Base-by-base conservation (phyloP, 2,797 vertebrate species). In the Cacajao melanocephalus region DNA sequence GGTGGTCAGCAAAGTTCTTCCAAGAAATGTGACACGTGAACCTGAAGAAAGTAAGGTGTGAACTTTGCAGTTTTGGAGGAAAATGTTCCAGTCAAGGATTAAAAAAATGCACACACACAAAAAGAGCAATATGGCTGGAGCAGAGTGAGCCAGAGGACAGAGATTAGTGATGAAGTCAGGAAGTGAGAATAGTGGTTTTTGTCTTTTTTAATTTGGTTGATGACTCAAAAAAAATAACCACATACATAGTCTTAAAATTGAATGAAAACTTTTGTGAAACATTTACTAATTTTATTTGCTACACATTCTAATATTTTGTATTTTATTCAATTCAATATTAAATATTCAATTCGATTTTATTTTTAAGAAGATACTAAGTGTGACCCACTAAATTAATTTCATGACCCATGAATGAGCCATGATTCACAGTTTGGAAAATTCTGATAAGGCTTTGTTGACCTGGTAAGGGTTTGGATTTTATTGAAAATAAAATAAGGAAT, bases 201-300 rank as follows among this genome's bases (percentile, higher is more conserved):
- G 7, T 33, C n/a, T 19, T 17, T 7, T 52, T 78, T 85, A 30
- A 30, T 10, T 90, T 46, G 24, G 44, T 58, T 7, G 19, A 41
- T 33, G 26, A 80, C 30, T 61, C 28, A 80, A 87, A 28, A 30
- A 30, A 52, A 52, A 64, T 55, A 85, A 80, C 0, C 24, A 19
- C 30, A 70, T 13, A 13, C 46, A 17, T 7, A 5, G 61, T 76
- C 33, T 89, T 89, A 50, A 89, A 73, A 41, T 36, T 24, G 46
- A 81, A 44, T 75, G 17, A 72, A 73, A 41, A 22, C 0, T 39
- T 76, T 64, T n/a, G 50, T 26, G 17, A 61, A 85, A 61, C 8
- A 89, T 79, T 24, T 84, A 36, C n/a, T 57, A 15, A n/a, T 85
- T 90, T 90, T 20, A 96, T 55, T 79, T 89, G 50, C 33, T 93